These are phyloP conservation scores for Puma concolor DNA, from an alignment of 2,113 vertebrate genomes.

Conservation along the genomic window DNA sequence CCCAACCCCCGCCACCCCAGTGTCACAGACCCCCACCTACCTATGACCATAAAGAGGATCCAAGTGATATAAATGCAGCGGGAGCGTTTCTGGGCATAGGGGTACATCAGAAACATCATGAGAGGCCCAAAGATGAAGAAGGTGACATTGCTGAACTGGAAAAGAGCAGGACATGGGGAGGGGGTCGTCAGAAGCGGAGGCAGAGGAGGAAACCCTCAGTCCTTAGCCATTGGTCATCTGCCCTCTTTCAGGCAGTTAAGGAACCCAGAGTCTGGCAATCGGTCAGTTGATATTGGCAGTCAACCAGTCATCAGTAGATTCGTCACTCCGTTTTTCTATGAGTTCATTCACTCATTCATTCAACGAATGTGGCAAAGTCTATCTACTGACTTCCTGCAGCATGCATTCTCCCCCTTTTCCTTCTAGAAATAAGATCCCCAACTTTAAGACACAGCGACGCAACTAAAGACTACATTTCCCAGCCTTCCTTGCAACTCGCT, in stretches of 20 bases:
- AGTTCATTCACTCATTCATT: background rate
- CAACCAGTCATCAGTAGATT: too few species aligned
- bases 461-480: background rate
- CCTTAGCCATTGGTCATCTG: accelerated
- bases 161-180: background rate
- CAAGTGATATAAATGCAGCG: conserved; percentile 86
- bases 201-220: background rate
- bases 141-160: conserved; percentile 94
- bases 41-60: conserved; percentile 90
- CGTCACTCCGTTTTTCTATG: background rate
- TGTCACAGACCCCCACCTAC: conserved; percentile 79
- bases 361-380: background rate
- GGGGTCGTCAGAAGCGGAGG: background rate
- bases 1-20: accelerated
- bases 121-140: conserved; percentile 93
- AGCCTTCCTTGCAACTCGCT: background rate
- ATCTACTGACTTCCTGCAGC: background rate
- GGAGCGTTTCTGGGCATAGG: conserved; percentile 89
- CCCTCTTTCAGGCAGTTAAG: background rate
- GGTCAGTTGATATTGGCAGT: background rate
- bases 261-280: background rate
- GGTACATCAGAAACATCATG: conserved; percentile 92
- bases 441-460: background rate
- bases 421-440: background rate
- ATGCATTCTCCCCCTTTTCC: background rate